These are phyloP conservation scores for Lithophane ornitopus DNA, from an alignment of 2,888 invertebrate species.

Conservation along the genomic window DNA sequence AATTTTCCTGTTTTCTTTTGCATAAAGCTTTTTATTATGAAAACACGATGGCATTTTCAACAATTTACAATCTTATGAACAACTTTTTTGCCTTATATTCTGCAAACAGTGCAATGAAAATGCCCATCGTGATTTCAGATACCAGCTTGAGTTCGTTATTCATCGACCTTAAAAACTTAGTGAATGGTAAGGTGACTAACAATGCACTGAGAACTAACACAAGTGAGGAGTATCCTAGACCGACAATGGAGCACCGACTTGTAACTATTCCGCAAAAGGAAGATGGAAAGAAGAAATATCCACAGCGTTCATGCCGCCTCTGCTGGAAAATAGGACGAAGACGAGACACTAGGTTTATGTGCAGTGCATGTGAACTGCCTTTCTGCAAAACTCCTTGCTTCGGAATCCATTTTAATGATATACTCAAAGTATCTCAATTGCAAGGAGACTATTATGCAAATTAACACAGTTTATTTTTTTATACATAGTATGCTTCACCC, in stretches of 20 bases:
- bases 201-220: conserved; percentile 79
- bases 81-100: conserved; percentile 64
- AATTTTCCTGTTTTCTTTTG: conserved; percentile 82
- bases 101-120: conserved; percentile 83
- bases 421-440: conserved; percentile 85
- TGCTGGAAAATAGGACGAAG: conserved; percentile 89
- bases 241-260: conserved; percentile 84
- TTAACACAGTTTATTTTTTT: conserved; percentile 73
- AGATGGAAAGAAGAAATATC: conserved; percentile 90
- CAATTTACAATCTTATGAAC: conserved; percentile 76
- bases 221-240: conserved; percentile 79
- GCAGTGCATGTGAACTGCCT: conserved; percentile 87
- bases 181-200: conserved; percentile 86
- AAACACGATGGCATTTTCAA: conserved; percentile 91
- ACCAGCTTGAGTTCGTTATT: conserved; percentile 88
- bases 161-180: conserved; percentile 89
- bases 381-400: conserved; percentile 89
- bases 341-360: conserved; percentile 89
- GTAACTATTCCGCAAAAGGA: conserved; percentile 90
- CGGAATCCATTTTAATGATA: conserved; percentile 87
- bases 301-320: conserved; percentile 88
- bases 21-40: conserved; percentile 83
- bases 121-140: conserved; percentile 91
- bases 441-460: conserved; percentile 87
- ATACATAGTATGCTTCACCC: conserved; percentile 62